Evolutionary conservation across 2,888 invertebrate species (phyloP).

Genomic region (Plagodis pulveraria): DNA sequence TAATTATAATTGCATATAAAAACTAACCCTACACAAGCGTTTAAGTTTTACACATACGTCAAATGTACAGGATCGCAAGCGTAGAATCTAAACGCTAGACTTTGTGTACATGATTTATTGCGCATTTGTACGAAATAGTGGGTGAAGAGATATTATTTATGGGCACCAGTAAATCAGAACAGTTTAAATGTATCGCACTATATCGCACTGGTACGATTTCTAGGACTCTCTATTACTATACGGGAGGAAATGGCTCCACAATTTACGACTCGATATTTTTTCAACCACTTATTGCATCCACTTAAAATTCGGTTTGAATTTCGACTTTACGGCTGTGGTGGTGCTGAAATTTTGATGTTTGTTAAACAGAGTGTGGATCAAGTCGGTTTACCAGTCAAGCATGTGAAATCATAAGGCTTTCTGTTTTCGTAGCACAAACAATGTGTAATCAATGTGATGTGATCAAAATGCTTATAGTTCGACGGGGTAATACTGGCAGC

Average conservation of each 20-base stretch:
- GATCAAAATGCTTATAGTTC: too few relatives aligned
- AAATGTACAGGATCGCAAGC: too few relatives aligned
- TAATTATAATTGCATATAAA: too few relatives aligned
- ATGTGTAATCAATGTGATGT: too few relatives aligned
- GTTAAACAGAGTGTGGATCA: too few relatives aligned
- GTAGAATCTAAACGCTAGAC: conserved; percentile 27
- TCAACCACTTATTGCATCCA: conserved; percentile 31
- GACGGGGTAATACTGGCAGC: too few relatives aligned
- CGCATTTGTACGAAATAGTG: conserved; percentile 59
- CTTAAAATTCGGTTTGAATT: conserved; percentile 22
- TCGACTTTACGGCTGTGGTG: conserved; percentile 31
- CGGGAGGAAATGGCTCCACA: conserved; percentile 34
- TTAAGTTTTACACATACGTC: too few relatives aligned
- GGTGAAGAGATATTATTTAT: conserved; percentile 65
- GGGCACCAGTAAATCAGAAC: conserved; percentile 62
- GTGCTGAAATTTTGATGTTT: too few relatives aligned
- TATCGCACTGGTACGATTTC: conserved; percentile 23
- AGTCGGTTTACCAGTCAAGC: too few relatives aligned
- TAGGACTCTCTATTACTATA: conserved; percentile 27
- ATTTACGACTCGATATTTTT: conserved; percentile 56
- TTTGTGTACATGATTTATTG: conserved; percentile 63
- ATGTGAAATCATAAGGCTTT: too few relatives aligned
- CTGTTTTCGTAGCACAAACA: too few relatives aligned
- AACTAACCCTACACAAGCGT: too few relatives aligned
- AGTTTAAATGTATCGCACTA: conserved; percentile 51